Percentiles rank a stretch among this genome's conserved stretches.
Evolutionary conservation across 2,113 vertebrate genomes (phyloP).

Genomic region (Saimiri boliviensis): DNA sequence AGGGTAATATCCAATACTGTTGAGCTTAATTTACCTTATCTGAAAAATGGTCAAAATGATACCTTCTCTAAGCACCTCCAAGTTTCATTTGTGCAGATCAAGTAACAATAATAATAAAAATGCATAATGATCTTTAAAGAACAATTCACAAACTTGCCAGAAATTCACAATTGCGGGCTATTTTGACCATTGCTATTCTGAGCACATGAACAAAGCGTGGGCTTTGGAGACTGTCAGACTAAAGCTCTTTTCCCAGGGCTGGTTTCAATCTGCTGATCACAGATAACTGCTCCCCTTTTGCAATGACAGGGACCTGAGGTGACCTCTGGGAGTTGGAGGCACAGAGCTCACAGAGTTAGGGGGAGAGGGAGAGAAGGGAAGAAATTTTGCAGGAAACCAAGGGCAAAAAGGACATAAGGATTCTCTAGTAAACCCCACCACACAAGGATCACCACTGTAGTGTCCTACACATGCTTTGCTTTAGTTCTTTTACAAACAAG

Average conservation of each 20-base stretch:
- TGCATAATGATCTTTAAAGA: neutral
- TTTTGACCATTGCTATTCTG: neutral
- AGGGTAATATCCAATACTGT: neutral
- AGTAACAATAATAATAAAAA: neutral
- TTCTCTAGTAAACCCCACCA: neutral
- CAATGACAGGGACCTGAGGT: neutral
- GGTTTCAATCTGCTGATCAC: neutral
- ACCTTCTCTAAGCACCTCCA: neutral
- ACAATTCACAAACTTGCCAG: neutral
- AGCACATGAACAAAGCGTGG: neutral
- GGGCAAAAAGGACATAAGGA: neutral
- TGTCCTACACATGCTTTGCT: neutral
- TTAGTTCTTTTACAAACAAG: neutral
- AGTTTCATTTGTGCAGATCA: neutral
- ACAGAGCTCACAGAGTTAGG: neutral
- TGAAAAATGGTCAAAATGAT: neutral
- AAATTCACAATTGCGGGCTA: neutral
- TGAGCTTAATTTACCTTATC: neutral
- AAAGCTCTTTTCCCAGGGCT: neutral
- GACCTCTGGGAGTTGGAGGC: neutral
- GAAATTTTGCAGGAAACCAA: neutral
- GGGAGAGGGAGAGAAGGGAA: neutral
- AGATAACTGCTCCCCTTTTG: neutral
- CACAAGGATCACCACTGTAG: neutral
- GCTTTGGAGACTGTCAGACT: neutral